These are phyloP conservation scores for Takifugu rubripes DNA, from an alignment of 2,797 vertebrate genomes.

Conservation along the genomic window DNA sequence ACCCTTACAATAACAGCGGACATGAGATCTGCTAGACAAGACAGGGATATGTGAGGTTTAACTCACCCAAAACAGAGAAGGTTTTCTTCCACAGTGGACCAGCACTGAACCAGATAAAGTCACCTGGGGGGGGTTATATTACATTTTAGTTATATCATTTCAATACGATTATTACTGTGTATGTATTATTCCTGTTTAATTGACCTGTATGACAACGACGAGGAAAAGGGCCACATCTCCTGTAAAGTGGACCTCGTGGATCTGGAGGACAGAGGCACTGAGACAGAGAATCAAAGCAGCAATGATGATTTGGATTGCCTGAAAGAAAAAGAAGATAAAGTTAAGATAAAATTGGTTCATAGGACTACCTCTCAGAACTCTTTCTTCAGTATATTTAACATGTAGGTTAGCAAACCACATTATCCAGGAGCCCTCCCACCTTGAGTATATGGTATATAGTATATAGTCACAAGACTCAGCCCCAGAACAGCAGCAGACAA, in stretches of 20 bases:
- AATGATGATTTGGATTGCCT: slow-evolving; percentile 80
- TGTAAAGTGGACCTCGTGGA: slow-evolving; percentile 77
- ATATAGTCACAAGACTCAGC: too few species aligned
- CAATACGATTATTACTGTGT: not conserved
- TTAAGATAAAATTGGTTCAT: too few species aligned
- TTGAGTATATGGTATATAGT: too few species aligned
- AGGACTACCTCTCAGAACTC: too few species aligned
- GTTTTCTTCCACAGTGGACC: slow-evolving; percentile 66
- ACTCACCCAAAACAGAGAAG: slow-evolving; percentile 71
- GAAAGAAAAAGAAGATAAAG: not conserved
- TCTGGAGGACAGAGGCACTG: slow-evolving; percentile 75
- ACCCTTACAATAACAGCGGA: not conserved
- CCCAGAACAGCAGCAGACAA: not conserved
- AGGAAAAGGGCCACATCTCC: slow-evolving; percentile 72
- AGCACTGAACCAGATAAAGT: slow-evolving; percentile 69
- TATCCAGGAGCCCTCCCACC: too few species aligned
- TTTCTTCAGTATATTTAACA: too few species aligned
- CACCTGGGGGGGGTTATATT: slow-evolving; percentile 45
- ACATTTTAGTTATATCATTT: not conserved
- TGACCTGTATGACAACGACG: slow-evolving; percentile 75
- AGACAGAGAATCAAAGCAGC: slow-evolving; percentile 75
- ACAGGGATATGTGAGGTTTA: not conserved
- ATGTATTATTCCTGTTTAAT: not conserved
- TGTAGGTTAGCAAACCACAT: too few species aligned
- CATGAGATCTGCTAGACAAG: not conserved